Conservation (phyloP, 2,888 invertebrate genomes). For the Oscheius myriophilus region DNA sequence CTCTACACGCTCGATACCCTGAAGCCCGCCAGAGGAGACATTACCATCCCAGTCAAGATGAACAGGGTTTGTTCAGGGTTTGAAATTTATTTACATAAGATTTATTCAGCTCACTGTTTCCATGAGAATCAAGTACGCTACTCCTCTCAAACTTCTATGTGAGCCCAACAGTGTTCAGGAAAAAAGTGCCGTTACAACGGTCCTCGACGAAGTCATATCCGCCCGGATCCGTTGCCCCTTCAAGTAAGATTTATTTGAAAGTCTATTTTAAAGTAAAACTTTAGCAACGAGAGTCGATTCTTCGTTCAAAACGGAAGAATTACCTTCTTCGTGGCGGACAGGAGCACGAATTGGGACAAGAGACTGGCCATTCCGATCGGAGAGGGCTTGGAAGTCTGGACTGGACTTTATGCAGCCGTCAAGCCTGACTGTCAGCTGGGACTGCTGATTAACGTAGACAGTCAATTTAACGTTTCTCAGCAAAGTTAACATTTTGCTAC, state of each 20-base stretch:
- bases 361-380: conserved; percentile 1
- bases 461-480: too few relatives aligned
- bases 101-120: not conserved
- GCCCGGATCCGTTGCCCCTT: conserved; percentile 6
- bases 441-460: conserved; percentile 21
- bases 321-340: conserved; percentile 8
- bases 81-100: not conserved
- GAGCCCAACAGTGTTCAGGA: not conserved
- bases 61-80: not conserved
- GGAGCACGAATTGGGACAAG: not conserved
- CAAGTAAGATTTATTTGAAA: conserved; percentile 1
- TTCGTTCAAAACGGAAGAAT: not conserved
- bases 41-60: not conserved
- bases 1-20: not conserved
- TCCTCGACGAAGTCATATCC: conserved; percentile 13
- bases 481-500: not conserved
- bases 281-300: too few relatives aligned
- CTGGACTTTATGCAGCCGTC: conserved; percentile 28
- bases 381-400: conserved; percentile 19
- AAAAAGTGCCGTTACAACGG: not conserved
- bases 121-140: conserved; percentile 1
- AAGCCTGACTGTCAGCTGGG: conserved; percentile 22
- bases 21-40: not conserved
- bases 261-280: too few relatives aligned
- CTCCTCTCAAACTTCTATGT: not conserved